These are phyloP conservation scores for Falco novaeseelandiae DNA, from an alignment of 2,797 vertebrate genomes.

Conservation along the genomic window DNA sequence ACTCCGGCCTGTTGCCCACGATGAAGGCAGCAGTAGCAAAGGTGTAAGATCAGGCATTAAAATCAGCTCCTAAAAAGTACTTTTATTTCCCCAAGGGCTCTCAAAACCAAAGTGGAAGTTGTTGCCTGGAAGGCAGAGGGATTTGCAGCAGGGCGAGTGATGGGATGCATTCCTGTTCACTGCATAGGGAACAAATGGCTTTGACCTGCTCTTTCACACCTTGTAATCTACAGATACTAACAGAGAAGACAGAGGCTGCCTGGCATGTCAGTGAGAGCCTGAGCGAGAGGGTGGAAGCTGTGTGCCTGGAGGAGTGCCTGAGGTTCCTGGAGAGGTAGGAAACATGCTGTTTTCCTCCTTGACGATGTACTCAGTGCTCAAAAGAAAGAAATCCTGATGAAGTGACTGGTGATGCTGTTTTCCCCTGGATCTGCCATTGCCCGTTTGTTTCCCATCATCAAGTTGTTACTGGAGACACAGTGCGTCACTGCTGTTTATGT, in stretches of 20 bases:
- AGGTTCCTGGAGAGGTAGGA: slow-evolving; percentile 65
- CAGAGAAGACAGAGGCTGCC: not conserved
- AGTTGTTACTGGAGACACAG: not conserved
- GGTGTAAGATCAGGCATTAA: not conserved
- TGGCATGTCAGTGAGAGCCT: not conserved
- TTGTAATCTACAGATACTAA: slow-evolving; percentile 44
- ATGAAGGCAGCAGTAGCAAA: not conserved
- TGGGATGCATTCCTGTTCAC: not conserved
- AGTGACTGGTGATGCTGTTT: not conserved
- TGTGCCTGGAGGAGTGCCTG: slow-evolving; percentile 33
- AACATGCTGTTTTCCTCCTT: not conserved
- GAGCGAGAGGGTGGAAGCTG: slow-evolving; percentile 2
- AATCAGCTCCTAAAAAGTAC: not conserved
- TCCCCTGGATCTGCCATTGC: not conserved
- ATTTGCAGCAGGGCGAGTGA: not conserved
- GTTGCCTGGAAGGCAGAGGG: not conserved
- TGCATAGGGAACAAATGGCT: not conserved
- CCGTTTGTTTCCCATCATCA: not conserved
- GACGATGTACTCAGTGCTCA: not conserved
- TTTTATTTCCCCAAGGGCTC: not conserved
- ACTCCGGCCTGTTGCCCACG: not conserved
- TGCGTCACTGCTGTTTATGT: not conserved
- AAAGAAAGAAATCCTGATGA: not conserved
- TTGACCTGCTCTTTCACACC: not conserved
- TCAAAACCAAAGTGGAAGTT: not conserved